phyloP scores from a whole-genome alignment of 2,797 vertebrate genomes.

The Enteromius radiatus region DNA sequence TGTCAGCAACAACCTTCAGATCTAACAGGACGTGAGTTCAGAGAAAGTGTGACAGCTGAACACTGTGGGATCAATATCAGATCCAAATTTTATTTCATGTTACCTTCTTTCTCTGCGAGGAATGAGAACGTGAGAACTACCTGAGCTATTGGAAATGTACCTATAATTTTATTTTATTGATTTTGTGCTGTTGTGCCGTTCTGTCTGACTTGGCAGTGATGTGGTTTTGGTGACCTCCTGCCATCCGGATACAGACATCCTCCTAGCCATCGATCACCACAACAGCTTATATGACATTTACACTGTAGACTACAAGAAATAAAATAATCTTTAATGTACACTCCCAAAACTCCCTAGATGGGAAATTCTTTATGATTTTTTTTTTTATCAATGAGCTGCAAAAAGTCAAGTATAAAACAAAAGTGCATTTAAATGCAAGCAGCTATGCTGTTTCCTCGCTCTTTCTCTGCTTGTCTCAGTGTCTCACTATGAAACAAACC shows the following conservation, averaged over 20 bases:
- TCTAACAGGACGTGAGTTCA: background rate
- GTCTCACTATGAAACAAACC: conserved; percentile 13
- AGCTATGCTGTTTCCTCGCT: background rate
- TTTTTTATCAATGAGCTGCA: too few relatives aligned
- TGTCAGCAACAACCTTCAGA: conserved; percentile 8
- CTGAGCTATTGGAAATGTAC: background rate
- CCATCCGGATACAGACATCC: conserved; percentile 10
- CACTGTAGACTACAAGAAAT: background rate
- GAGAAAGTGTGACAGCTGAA: background rate
- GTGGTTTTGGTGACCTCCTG: conserved; percentile 18
- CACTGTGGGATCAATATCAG: conserved; percentile 15
- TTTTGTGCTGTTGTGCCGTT: conserved; percentile 21
- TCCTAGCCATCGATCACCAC: background rate
- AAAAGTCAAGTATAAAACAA: background rate
- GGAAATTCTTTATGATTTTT: too few relatives aligned
- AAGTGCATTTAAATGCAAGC: background rate
- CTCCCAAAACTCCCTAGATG: background rate
- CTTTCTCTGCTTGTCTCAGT: background rate
- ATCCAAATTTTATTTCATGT: conserved; percentile 7
- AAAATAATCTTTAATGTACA: background rate
- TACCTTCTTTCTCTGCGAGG: background rate
- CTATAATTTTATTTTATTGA: conserved; percentile 26
- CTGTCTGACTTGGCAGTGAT: conserved; percentile 20
- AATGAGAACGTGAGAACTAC: background rate
- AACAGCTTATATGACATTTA: background rate